Base-by-base conservation (phyloP, 92 coral and sea anemone species). In the Desmophyllum pertusum region DNA sequence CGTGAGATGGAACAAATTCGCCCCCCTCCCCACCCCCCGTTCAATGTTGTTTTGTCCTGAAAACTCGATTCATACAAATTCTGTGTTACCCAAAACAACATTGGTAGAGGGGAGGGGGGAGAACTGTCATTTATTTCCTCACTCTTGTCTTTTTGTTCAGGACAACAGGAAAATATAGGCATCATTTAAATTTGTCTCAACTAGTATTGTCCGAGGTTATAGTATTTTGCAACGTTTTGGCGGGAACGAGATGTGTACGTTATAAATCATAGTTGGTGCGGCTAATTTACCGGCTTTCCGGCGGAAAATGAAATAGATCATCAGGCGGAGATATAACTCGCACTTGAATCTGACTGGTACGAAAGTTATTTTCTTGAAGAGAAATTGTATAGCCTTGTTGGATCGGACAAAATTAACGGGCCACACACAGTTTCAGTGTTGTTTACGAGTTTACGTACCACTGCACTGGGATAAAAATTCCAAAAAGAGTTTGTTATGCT, bases 391-490 rank as follows among this genome's bases (percentile, higher is more conserved):
- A 70, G 51, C 33, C 35, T 70, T 35, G 43, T 4, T 42, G 17
- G n/a, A 25, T 8, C 10, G 46, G 50, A 5, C 14, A 30, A 9
- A 5, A 7, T 6, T 38, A 50, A 69, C n/a, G 10, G 53, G 77
- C 55, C 77, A 27, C 77, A 72, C 77, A 43, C 55, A n/a, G 73
- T 42, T 72, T 72, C n/a, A n/a, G n/a, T n/a, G 59, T 72, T 72
- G n/a, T 72, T 45, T 42, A 37, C 31, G 33, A 72, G 57, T 50
- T 72, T 31, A 46, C 77, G 50, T 35, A 38, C 57, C 57, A 27
- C 23, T 18, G 37, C 35, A n/a, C n/a, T n/a, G n/a, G n/a, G 55
- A 17, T 42, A 9, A 43, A 43, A 45, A 29, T 43, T 72, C 55
- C 77, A 45, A 72, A 25, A 31, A 59, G n/a, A n/a, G 9, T 4